Evolutionary conservation across 2,888 invertebrate species (phyloP).

Genomic region (Dicyrtomina minuta): DNA sequence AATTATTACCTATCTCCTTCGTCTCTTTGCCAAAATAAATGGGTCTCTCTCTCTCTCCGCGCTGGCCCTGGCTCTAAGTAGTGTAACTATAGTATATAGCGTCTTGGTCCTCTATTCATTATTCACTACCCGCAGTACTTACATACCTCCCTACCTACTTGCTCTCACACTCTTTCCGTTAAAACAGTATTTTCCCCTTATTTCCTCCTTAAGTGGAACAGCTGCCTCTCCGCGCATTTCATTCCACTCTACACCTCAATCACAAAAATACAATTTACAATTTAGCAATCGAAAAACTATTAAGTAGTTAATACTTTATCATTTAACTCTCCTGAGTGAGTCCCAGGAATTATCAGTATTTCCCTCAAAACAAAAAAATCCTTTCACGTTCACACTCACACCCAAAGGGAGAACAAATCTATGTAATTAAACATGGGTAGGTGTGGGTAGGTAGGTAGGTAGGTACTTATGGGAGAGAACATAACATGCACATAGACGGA

Average conservation of each 20-base stretch:
- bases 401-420: background rate
- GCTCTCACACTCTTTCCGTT: conserved; percentile 1
- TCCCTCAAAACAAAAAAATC: conserved; percentile 5
- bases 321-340: background rate
- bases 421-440: background rate
- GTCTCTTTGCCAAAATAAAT: conserved; percentile 41
- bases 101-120: too few species aligned
- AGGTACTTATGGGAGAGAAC: too few species aligned
- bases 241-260: background rate
- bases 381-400: background rate
- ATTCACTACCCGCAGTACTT: too few species aligned
- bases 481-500: background rate
- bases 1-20: conserved; percentile 44
- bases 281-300: conserved; percentile 22
- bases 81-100: too few species aligned
- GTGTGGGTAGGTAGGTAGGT: too few species aligned
- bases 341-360: too few species aligned
- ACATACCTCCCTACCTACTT: too few species aligned
- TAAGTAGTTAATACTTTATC: conserved; percentile 26
- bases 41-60: conserved; percentile 27
- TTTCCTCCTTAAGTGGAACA: background rate
- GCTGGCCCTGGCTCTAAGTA: too few species aligned
- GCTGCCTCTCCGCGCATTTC: background rate
- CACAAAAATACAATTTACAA: background rate
- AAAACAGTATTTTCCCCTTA: background rate